These are phyloP conservation scores for Coilia nasus DNA, from an alignment of 2,797 vertebrate species.

Conservation along the genomic window DNA sequence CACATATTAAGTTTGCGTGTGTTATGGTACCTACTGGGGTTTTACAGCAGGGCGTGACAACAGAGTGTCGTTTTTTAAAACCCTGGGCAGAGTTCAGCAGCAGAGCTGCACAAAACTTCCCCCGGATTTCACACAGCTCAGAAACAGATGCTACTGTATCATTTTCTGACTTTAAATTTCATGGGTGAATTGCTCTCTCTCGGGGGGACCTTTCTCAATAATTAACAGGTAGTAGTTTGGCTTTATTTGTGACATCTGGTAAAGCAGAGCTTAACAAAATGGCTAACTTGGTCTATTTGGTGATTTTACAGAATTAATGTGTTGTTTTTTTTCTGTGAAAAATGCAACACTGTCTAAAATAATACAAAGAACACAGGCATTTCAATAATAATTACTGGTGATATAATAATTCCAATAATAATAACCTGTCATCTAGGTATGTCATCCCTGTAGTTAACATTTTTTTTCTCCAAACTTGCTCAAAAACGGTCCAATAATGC, in stretches of 20 bases:
- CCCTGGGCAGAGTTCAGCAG: neutral
- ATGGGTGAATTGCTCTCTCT: neutral
- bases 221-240: neutral
- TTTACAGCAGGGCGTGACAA: neutral
- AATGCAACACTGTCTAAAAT: neutral
- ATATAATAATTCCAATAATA: neutral
- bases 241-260: neutral
- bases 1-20: slow-evolving; percentile 25
- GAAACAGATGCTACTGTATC: neutral
- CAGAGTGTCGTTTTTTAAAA: neutral
- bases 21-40: slow-evolving; percentile 17
- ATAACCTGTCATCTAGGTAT: too few species aligned
- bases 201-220: neutral
- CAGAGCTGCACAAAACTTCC: neutral
- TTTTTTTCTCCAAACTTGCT: too few species aligned
- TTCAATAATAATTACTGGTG: neutral
- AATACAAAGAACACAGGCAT: neutral
- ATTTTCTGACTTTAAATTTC: neutral
- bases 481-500: too few species aligned
- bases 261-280: neutral
- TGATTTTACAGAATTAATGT: neutral
- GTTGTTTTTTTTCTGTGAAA: neutral
- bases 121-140: neutral
- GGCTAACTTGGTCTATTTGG: neutral
- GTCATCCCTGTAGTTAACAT: too few species aligned